Conservation (phyloP, 2,113 vertebrate species). For the Chaetura pelagica region DNA sequence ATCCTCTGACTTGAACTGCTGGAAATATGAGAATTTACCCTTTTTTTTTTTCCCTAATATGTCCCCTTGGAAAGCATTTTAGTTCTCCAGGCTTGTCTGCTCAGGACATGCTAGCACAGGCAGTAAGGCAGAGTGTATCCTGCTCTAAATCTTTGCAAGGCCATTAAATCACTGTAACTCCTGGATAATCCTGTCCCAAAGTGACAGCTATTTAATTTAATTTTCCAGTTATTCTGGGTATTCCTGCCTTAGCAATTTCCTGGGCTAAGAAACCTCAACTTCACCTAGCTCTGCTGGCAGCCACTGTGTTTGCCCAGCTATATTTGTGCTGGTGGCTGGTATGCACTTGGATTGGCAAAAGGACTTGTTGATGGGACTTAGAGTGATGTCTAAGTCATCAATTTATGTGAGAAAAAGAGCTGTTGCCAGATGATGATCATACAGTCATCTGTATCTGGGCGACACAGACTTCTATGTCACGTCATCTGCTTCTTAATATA, state of each 20-base stretch:
- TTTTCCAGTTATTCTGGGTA: background rate
- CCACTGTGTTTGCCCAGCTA: background rate
- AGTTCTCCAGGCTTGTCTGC: background rate
- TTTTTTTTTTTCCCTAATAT: background rate
- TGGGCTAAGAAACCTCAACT: background rate
- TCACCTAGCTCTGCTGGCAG: slow-evolving; percentile 11
- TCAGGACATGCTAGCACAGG: background rate
- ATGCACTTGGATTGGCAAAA: background rate
- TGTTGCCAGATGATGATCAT: slow-evolving; percentile 1
- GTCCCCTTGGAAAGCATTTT: background rate
- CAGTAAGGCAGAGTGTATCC: background rate
- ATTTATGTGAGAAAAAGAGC: slow-evolving; percentile 42
- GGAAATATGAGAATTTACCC: background rate
- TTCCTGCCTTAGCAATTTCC: background rate
- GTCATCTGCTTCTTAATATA: background rate
- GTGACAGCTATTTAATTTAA: background rate
- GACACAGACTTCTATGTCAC: background rate
- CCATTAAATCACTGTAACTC: background rate
- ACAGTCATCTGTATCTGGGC: background rate
- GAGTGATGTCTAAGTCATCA: background rate
- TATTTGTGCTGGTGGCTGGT: slow-evolving; percentile 8
- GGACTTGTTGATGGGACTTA: background rate
- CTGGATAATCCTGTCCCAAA: background rate
- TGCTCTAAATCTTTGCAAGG: background rate
- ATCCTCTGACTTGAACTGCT: background rate